A percentile compares a stretch with the other conserved stretches of the same genome.
Conservation (phyloP, 2,888 invertebrate genomes). For the Creontiades dilutus region DNA sequence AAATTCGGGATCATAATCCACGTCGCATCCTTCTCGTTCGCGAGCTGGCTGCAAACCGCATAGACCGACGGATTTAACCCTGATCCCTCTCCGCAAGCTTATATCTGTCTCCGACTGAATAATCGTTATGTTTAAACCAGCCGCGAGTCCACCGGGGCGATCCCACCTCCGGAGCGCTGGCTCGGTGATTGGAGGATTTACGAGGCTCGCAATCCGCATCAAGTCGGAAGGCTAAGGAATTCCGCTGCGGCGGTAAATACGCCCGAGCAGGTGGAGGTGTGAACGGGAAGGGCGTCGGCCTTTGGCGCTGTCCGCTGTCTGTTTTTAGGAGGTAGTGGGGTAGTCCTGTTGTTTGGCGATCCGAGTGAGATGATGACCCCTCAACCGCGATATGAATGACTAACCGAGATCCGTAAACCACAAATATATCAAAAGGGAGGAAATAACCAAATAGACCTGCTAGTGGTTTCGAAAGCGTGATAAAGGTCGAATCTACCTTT, state of each 20-base stretch:
- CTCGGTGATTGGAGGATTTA: conserved; percentile 34
- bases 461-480: too few species aligned
- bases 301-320: neutral
- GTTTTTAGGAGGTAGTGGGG: too few species aligned
- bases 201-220: neutral
- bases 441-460: too few species aligned
- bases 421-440: too few species aligned
- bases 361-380: too few species aligned
- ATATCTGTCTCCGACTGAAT: conserved; percentile 22
- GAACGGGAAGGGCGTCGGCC: neutral
- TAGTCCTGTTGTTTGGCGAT: too few species aligned
- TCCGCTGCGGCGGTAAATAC: neutral
- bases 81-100: neutral
- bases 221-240: neutral
- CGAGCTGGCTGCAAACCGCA: neutral
- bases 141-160: neutral
- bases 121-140: conserved; percentile 39
- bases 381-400: too few species aligned
- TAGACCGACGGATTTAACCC: conserved; percentile 14
- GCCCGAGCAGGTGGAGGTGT: neutral
- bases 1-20: too few species aligned
- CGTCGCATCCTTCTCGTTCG: neutral
- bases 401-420: too few species aligned
- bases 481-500: too few species aligned
- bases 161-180: neutral